phyloP scores from a whole-genome alignment of 1,140 invertebrate species.

The Aphelinus atriplicis region DNA sequence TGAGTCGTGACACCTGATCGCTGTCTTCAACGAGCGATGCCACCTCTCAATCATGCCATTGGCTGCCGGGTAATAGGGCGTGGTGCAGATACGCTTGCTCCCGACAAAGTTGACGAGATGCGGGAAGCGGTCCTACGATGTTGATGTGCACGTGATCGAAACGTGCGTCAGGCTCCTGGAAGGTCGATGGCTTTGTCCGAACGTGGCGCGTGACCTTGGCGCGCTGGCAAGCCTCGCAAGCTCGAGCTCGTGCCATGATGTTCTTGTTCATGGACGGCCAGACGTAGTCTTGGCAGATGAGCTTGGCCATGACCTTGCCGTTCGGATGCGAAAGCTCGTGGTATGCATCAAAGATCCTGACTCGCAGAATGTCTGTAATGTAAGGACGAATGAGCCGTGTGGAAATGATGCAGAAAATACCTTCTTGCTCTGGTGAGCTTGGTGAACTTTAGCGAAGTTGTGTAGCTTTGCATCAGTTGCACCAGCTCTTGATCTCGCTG shows the following conservation, averaged over 20 bases:
- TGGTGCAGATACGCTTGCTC: too few relatives aligned
- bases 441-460: slow-evolving; percentile 44
- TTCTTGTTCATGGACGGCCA: slow-evolving; percentile 42
- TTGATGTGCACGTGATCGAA: too few relatives aligned
- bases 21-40: too few relatives aligned
- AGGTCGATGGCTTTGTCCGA: too few relatives aligned
- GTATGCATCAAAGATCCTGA: slow-evolving; percentile 17
- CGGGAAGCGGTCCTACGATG: too few relatives aligned
- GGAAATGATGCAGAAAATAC: too few relatives aligned
- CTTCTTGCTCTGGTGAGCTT: too few relatives aligned
- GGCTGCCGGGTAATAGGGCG: too few relatives aligned
- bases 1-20: too few relatives aligned
- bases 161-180: too few relatives aligned
- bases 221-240: slow-evolving; percentile 43
- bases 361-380: slow-evolving; percentile 5
- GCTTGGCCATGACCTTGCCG: slow-evolving; percentile 10
- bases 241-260: slow-evolving; percentile 31
- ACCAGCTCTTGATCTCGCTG: neutral
- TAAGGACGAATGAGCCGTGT: slow-evolving; percentile 17
- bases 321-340: slow-evolving; percentile 29
- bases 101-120: too few relatives aligned
- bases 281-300: slow-evolving; percentile 26
- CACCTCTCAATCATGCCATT: too few relatives aligned
- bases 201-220: slow-evolving; percentile 37
- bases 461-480: slow-evolving; percentile 53